Evolutionary conservation across 2,113 vertebrate species (phyloP).

Genomic region (Clinocottus analis): DNA sequence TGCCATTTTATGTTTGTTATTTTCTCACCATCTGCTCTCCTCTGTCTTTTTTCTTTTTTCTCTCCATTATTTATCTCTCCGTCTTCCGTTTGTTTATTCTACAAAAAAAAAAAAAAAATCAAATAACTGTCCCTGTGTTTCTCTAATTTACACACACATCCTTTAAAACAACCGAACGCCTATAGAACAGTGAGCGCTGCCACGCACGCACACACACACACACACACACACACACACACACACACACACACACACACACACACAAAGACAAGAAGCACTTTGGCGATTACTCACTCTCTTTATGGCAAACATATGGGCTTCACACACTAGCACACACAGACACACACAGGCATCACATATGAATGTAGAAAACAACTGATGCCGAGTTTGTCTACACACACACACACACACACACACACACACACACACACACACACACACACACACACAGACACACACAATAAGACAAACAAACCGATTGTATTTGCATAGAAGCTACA

Average conservation of each 20-base stretch:
- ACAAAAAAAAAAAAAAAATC: neutral
- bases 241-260: slow-evolving; percentile 12
- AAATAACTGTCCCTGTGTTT: neutral
- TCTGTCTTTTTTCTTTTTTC: neutral
- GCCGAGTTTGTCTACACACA: neutral
- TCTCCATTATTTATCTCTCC: slow-evolving; percentile 3
- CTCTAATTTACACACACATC: slow-evolving; percentile 17
- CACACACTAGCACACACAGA: slow-evolving; percentile 23
- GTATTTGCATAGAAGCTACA: too few species aligned
- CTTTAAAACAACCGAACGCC: neutral
- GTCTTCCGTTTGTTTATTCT: slow-evolving; percentile 22
- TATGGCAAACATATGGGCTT: slow-evolving; percentile 63
- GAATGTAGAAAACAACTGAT: slow-evolving; percentile 19
- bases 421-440: slow-evolving; percentile 5
- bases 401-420: slow-evolving; percentile 6
- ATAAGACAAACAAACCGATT: too few species aligned
- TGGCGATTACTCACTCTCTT: slow-evolving; percentile 61
- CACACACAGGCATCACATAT: slow-evolving; percentile 13
- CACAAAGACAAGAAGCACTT: slow-evolving; percentile 29
- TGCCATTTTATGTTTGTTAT: slow-evolving; percentile 19
- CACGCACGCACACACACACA: slow-evolving; percentile 13
- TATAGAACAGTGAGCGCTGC: slow-evolving; percentile 34
- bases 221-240: slow-evolving; percentile 8
- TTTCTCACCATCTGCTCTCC: slow-evolving; percentile 41
- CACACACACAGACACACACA: slow-evolving; percentile 38